A percentile compares a stretch with the other conserved stretches of the same genome.
phyloP scores from a whole-genome alignment of 2,113 vertebrate species.

The Theropithecus gelada region DNA sequence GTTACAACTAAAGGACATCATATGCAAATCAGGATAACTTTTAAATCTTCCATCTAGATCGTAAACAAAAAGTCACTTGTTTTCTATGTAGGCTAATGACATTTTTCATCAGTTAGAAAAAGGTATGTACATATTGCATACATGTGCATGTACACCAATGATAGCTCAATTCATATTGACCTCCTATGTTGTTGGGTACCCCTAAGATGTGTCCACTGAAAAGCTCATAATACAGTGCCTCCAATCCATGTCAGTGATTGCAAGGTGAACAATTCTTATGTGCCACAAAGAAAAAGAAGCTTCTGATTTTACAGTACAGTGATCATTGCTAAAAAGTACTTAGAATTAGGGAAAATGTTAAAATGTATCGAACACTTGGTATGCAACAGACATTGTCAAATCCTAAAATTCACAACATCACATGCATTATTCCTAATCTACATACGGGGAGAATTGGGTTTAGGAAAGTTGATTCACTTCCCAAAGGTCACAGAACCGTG shows the following conservation, averaged over 20 bases:
- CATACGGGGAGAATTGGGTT: background rate
- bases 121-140: background rate
- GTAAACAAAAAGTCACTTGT: background rate
- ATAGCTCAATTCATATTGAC: background rate
- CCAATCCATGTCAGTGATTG: too few species aligned
- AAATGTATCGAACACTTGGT: background rate
- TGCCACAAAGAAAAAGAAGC: background rate
- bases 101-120: background rate
- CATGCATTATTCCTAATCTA: background rate
- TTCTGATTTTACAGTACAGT: background rate
- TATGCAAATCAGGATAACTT: slow-evolving; percentile 59
- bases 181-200: background rate
- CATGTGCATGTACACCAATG: background rate
- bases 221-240: background rate
- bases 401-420: background rate
- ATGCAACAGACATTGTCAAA: background rate
- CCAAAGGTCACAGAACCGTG: background rate
- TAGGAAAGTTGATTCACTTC: background rate
- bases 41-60: background rate
- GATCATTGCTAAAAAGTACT: background rate
- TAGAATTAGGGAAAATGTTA: background rate
- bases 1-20: slow-evolving; percentile 54
- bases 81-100: background rate
- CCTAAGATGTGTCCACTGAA: background rate
- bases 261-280: background rate